Evolutionary conservation across 2,113 vertebrate genomes (phyloP).

Genomic region (Vanacampus margaritifer): DNA sequence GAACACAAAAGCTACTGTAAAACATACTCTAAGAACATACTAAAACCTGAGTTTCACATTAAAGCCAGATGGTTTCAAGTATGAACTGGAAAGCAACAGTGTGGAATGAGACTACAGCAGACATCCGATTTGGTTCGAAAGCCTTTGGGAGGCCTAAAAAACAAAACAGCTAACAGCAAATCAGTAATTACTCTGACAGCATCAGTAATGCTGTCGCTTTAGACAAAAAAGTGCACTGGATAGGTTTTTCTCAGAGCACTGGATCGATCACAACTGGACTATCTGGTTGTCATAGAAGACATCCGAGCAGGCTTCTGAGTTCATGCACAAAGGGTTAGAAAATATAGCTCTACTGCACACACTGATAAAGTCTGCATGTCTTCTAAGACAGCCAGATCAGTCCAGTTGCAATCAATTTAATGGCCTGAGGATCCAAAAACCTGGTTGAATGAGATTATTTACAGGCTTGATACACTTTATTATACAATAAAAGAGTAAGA

Average conservation of each 20-base stretch:
- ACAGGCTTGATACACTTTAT: conserved; percentile 44
- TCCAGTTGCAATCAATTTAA: neutral
- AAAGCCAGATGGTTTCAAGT: conserved; percentile 67
- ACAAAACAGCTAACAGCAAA: conserved; percentile 35
- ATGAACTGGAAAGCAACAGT: conserved; percentile 54
- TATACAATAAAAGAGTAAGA: conserved; percentile 55
- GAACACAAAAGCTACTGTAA: conserved; percentile 44
- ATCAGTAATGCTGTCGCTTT: conserved; percentile 28
- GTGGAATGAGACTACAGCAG: conserved; percentile 49
- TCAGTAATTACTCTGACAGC: conserved; percentile 38
- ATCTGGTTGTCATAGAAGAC: neutral
- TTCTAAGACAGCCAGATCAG: neutral
- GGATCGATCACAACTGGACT: neutral
- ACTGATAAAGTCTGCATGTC: neutral
- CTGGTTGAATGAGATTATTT: neutral
- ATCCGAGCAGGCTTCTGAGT: too few species aligned
- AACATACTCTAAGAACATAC: conserved; percentile 41
- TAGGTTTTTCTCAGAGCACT: conserved; percentile 25
- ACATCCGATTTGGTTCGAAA: conserved; percentile 52
- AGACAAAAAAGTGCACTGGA: conserved; percentile 42
- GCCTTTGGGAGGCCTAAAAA: conserved; percentile 43
- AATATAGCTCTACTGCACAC: neutral
- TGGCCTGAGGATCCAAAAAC: neutral
- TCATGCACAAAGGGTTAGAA: too few species aligned
- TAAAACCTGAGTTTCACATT: conserved; percentile 69